Conservation (phyloP, 1,140 invertebrate genomes). For the Zaprionus gabonicus region DNA sequence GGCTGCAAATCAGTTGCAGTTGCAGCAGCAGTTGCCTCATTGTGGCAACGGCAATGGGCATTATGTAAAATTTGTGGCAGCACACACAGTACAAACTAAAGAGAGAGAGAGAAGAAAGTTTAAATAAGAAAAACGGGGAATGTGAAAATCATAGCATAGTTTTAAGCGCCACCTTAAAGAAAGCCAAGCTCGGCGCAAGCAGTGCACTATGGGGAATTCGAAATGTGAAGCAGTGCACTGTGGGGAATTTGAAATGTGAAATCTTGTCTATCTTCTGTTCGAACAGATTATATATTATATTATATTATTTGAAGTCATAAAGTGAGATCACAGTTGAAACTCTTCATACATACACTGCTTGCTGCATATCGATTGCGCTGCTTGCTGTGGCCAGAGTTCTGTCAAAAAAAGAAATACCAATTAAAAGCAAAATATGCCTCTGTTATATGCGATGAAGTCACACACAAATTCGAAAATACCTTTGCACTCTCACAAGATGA, state of each 20-base stretch:
- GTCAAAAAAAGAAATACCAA: background rate
- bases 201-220: background rate
- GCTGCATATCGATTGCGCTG: background rate
- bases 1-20: constrained; percentile 6
- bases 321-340: no score
- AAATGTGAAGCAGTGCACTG: background rate
- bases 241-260: no score
- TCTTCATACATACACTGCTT: no score
- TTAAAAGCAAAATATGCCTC: background rate
- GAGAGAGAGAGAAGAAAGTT: background rate
- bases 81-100: background rate
- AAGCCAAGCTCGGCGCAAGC: background rate
- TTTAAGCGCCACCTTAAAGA: background rate
- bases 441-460: background rate
- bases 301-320: no score
- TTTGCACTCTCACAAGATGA: background rate
- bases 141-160: background rate
- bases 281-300: no score
- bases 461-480: background rate
- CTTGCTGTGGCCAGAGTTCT: background rate
- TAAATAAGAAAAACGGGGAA: background rate
- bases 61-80: background rate
- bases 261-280: no score
- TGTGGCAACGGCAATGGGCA: background rate
- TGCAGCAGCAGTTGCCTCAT: constrained; percentile 3